Evolutionary conservation across 92 coral and sea anemone species (phyloP).

Genomic region (Nematostella vectensis): DNA sequence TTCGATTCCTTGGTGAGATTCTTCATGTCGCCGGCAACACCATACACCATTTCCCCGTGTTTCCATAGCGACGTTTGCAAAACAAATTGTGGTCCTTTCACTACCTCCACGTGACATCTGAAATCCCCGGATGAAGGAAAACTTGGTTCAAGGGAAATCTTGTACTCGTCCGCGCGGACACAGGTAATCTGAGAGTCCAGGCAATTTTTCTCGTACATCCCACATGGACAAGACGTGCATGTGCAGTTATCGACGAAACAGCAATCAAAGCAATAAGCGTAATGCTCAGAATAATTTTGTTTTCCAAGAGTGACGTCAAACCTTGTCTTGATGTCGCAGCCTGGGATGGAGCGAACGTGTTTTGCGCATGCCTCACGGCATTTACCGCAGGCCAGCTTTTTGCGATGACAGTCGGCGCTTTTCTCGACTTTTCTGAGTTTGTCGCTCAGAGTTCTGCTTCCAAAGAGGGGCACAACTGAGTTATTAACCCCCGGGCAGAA

Average conservation of each 20-base stretch:
- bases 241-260: conserved; percentile 51
- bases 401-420: conserved; percentile 20
- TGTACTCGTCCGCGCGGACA: conserved; percentile 31
- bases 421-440: conserved; percentile 38
- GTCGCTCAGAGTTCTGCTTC: conserved; percentile 16
- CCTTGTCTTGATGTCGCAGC: conserved; percentile 27
- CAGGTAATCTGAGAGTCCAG: conserved; percentile 38
- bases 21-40: conserved; percentile 8
- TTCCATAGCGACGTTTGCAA: conserved; percentile 55
- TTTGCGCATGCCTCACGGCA: conserved; percentile 46
- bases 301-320: conserved; percentile 9
- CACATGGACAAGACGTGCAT: conserved; percentile 39
- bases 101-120: conserved; percentile 49
- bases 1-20: conserved; percentile 16
- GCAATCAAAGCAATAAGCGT: conserved; percentile 59
- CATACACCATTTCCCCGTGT: conserved; percentile 25
- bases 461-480: conserved; percentile 43
- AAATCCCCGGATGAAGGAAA: conserved; percentile 45
- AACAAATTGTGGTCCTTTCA: conserved; percentile 47
- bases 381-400: conserved; percentile 25
- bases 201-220: conserved; percentile 37
- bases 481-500: conserved; percentile 50
- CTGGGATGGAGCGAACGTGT: conserved; percentile 22
- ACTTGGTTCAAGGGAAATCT: conserved; percentile 35
- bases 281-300: conserved; percentile 58